These are phyloP conservation scores for Cryptocheilus praepositus DNA, from an alignment of 2,888 invertebrate species.

Conservation along the genomic window DNA sequence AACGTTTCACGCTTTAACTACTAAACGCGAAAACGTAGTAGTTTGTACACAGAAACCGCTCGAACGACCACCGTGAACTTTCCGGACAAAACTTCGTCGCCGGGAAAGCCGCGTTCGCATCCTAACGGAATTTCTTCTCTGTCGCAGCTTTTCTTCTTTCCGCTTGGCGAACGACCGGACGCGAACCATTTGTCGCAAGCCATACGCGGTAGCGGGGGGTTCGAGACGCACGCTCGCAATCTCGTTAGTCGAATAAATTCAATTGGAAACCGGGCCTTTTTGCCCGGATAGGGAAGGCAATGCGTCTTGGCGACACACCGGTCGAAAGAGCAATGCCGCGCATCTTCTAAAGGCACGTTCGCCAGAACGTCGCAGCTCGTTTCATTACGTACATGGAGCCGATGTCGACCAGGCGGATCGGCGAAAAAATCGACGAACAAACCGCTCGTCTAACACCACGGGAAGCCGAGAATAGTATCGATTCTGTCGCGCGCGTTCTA, in stretches of 20 bases:
- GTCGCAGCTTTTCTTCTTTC: not conserved
- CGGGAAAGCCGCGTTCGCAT: not conserved
- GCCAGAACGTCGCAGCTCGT: too few relatives aligned
- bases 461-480: too few relatives aligned
- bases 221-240: not conserved
- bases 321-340: too few relatives aligned
- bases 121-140: constrained; percentile 40
- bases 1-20: too few relatives aligned
- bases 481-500: too few relatives aligned
- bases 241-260: constrained; percentile 10
- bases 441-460: constrained; percentile 11
- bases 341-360: too few relatives aligned
- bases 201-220: constrained; percentile 1
- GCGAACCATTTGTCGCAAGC: constrained; percentile 5
- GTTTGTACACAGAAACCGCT: not conserved
- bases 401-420: not conserved
- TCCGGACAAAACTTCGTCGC: too few relatives aligned
- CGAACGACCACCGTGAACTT: constrained; percentile 4
- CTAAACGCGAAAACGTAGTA: not conserved
- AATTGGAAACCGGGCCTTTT: constrained; percentile 5
- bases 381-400: too few relatives aligned
- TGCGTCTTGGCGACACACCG: too few relatives aligned
- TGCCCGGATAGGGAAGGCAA: not conserved
- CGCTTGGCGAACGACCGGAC: not conserved
- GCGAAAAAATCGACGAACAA: not conserved